Conservation (phyloP, 2,113 vertebrate species). For the Hippocampus comes region DNA sequence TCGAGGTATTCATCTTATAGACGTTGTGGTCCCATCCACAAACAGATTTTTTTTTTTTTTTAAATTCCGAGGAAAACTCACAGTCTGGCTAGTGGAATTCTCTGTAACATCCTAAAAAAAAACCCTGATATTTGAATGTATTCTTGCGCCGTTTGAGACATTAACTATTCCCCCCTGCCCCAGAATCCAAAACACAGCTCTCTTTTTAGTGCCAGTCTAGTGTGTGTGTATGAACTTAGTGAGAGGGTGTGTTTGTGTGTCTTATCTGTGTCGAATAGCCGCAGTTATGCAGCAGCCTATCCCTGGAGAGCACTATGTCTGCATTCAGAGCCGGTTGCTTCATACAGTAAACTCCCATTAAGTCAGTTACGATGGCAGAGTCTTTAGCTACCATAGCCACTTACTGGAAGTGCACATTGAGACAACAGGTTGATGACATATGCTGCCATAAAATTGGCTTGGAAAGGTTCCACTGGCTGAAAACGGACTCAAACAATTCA, state of each 20-base stretch:
- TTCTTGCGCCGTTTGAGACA: background rate
- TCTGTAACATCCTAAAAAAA: background rate
- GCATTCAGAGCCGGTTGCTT: constrained; percentile 40
- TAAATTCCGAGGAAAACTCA: too few species aligned
- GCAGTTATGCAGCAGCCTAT: constrained; percentile 51
- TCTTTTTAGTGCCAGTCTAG: background rate
- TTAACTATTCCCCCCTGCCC: background rate
- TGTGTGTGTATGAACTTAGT: constrained; percentile 22
- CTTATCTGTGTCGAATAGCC: constrained; percentile 26
- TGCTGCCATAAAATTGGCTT: constrained; percentile 42
- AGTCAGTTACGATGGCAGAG: constrained; percentile 58
- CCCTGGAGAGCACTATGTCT: constrained; percentile 44
- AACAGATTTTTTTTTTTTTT: too few species aligned
- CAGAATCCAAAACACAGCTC: background rate
- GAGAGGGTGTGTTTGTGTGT: constrained; percentile 1
- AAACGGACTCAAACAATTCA: constrained; percentile 49
- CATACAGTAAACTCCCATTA: constrained; percentile 61
- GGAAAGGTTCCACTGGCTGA: constrained; percentile 39
- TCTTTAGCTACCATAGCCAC: constrained; percentile 55
- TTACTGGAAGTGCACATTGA: constrained; percentile 62
- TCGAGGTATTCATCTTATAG: too few species aligned
- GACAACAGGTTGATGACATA: constrained; percentile 66
- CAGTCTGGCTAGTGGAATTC: background rate
- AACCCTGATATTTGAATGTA: background rate
- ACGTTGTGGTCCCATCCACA: too few species aligned